Evolutionary conservation across 2,888 invertebrate species (phyloP), one percentile per base, ranked within the genome.

Genomic region (Eupelmus urozonus): DNA sequence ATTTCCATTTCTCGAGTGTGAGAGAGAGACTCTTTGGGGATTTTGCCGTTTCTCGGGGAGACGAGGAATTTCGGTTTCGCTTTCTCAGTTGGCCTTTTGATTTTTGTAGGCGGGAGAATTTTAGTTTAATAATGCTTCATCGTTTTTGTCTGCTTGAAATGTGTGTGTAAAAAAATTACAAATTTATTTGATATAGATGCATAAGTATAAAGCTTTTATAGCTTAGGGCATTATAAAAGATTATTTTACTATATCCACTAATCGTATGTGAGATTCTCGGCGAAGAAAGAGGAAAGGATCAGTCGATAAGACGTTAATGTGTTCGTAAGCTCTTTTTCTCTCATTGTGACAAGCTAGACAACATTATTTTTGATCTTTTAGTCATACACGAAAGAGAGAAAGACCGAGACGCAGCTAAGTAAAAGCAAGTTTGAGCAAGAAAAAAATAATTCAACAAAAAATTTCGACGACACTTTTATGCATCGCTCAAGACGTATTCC

Each of bases 231-330:
- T 65, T 57, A 55, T 18, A 42, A 42, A 11, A 29, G 57, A 74
- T 55, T 65, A 66, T 55, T 65, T 69, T 51, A 42, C n/a, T n/a
- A 25, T 9, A 59, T 40, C 53, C 69, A 67, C 62, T 60, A 63
- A 25, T 1, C 29, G 40, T 1, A 13, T 27, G 42, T 34, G 65
- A 63, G 49, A 60, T 67, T 59, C 18, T 60, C 20, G 25, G 27
- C 20, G 57, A 53, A 66, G 51, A 23, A 67, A 23, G 25, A 27
- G 20, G 11, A 45, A 25, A 45, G 55, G 70, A 70, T 71, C 49
- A 71, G 42, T 2, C 59, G 51, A 77, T 72, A 51, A 67, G 66
- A 42, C 67, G 18, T 59, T 77, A 77, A 77, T 73, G 77, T 72
- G 20, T 25, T 55, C 45, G 18, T 77, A 77, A 77, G 72, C 66